Percentiles rank a stretch among this genome's conserved stretches.
Evolutionary conservation across 2,797 vertebrate genomes (phyloP).

Genomic region (Pteropus rufus): DNA sequence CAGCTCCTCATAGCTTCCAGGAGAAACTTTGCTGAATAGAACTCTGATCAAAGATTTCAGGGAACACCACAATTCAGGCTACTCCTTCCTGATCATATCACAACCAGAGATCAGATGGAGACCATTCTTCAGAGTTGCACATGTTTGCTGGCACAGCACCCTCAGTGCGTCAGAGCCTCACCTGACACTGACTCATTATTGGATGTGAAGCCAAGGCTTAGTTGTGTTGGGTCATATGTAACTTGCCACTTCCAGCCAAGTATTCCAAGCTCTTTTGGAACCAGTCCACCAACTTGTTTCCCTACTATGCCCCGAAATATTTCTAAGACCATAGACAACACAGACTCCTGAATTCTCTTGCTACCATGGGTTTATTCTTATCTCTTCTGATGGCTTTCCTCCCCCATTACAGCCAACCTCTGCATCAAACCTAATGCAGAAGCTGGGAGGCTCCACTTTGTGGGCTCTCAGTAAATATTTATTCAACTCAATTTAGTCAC

Average conservation of each 20-base stretch:
- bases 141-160: neutral
- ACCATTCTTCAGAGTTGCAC: neutral
- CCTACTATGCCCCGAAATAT: neutral
- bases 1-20: neutral
- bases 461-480: conserved; percentile 4
- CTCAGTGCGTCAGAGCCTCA: neutral
- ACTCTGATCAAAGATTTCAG: neutral
- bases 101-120: neutral
- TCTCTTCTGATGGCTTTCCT: neutral
- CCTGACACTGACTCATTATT: conserved; percentile 40
- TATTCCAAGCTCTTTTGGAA: neutral
- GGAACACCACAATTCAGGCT: neutral
- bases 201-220: neutral
- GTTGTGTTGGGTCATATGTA: neutral
- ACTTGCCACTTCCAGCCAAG: neutral
- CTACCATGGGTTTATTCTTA: neutral
- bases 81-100: neutral
- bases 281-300: neutral
- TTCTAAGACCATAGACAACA: neutral
- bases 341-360: neutral
- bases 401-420: neutral
- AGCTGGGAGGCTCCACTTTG: neutral
- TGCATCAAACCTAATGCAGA: neutral
- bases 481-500: neutral
- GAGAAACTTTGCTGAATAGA: neutral